Evolutionary conservation across 2,888 invertebrate genomes (phyloP), one percentile per base, ranked within the genome.

Genomic region (Aspidiotus rigidus): DNA sequence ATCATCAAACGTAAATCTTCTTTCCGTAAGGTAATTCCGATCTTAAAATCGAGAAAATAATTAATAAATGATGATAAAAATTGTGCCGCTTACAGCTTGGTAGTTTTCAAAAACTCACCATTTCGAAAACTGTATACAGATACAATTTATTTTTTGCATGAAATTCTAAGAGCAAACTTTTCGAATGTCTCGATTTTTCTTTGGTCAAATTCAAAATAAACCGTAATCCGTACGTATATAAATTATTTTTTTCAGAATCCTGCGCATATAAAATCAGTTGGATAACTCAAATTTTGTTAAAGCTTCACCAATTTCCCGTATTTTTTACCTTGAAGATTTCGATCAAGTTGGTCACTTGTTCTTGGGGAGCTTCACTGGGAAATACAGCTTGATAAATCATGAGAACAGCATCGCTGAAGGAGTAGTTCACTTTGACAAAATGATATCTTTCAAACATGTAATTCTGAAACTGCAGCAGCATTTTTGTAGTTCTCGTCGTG

Each of bases 381-480:
- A 67, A 67, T 6, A 67, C 53, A 13, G 59, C 44, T 49, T 67
- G 67, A 39, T 60, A 67, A 40, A 60, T 44, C 49, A 40, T 67
- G n/a, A 67, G 44, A 13, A 67, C 67, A 13, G 40, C 44, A 44
- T 59, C 59, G 49, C 59, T 67, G 17, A 42, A 39, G 44, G 44
- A 49, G 7, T 49, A 67, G 42, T 67, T 60, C 11, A 44, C 49
- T 53, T 67, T 67, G 39, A 67, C 44, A 39, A 59, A 67, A 17
- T 59, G 59, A 28, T 59, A 67, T 13, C 49, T 59, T 60, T 67
- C 67, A 49, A 59, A 67, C n/a, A 67, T 59, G 59, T 60, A 67
- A 53, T 67, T 67, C 44, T 67, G 67, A 49, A 67, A 67, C 49
- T 67, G 67, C 42, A 67, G 41, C 49, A 67, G 49, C 49, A 67